phyloP scores from a whole-genome alignment of 2,888 invertebrate genomes.

The Conchocele bisecta region DNA sequence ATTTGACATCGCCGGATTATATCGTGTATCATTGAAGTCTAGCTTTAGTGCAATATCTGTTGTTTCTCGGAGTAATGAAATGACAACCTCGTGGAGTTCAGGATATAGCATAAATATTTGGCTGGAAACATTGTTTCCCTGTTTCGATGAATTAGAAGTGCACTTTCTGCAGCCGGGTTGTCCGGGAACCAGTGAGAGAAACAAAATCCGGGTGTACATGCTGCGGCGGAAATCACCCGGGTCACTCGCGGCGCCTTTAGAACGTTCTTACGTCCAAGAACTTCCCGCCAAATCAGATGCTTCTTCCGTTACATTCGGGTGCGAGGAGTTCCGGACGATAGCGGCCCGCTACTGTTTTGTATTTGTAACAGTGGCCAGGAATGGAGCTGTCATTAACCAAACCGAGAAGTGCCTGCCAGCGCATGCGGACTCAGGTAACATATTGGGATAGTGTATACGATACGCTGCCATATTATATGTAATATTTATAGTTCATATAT shows the following conservation, averaged over 20 bases:
- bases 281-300: conserved; percentile 61
- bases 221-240: conserved; percentile 61
- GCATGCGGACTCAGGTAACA: conserved; percentile 73
- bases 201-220: conserved; percentile 73
- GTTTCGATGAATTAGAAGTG: conserved; percentile 60
- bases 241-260: conserved; percentile 71
- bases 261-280: conserved; percentile 68
- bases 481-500: too few relatives aligned
- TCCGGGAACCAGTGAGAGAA: conserved; percentile 64
- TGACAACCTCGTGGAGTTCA: conserved; percentile 70
- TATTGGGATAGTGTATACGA: too few relatives aligned
- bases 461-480: too few relatives aligned
- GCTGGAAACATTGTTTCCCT: conserved; percentile 70
- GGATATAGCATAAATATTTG: conserved; percentile 65
- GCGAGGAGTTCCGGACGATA: conserved; percentile 67
- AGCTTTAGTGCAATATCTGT: conserved; percentile 56
- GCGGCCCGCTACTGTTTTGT: conserved; percentile 78
- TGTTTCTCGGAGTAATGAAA: conserved; percentile 67
- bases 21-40: conserved; percentile 71
- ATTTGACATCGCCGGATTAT: conserved; percentile 74
- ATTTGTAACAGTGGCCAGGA: conserved; percentile 71
- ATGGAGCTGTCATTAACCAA: conserved; percentile 73
- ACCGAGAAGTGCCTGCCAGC: conserved; percentile 69
- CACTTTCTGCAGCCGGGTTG: conserved; percentile 72
- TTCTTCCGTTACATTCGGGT: conserved; percentile 62